Base-by-base conservation (phyloP, 2,797 vertebrate genomes). In the Sebastes diaconus region DNA sequence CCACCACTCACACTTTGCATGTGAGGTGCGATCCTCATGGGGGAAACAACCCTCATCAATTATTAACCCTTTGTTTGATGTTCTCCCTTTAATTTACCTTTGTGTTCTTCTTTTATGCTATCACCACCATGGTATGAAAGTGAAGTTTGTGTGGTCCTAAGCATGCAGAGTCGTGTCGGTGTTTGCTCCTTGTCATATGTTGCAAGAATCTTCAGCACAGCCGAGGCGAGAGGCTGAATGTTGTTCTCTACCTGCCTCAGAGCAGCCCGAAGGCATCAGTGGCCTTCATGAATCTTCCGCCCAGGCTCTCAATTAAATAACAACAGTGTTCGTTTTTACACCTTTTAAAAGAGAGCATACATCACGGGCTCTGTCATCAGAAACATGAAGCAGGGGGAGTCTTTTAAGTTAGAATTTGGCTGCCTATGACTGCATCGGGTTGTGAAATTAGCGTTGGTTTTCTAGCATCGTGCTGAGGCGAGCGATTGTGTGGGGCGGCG, bases 371-470 rank as follows among this genome's bases (percentile, higher is more conserved):
- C 52, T 58, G 14, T 42, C 20, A 3, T 81, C 18, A 79, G 46
- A 58, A 85, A 79, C 42, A 32, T 6, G 30, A 73, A 50, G 24
- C n/a, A 4, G 36, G 27, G 20, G 7, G 12, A 18, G 12, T 66
- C 25, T 79, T 65, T 52, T 22, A 39, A 63, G 58, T 71, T 25
- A 32, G 7, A 74, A 71, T 74, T 61, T 66, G 52, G 24, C 63
- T 72, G 39, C 70, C 14, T 46, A 4, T 75, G 61, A 34, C 22
- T 32, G 50, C 10, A 18, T 5, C 9, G 42, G 36, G 80, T 83
- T 85, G 68, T 88, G 68, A 86, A 91, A 81, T 86, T 61, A 79
- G 63, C 14, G 0, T 57, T 77, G 77, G 69, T 85, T 79, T 78
- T 87, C 18, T 65, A 73, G 66, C 67, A 46, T 80, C n/a, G 20